Percentiles rank a stretch among this genome's conserved stretches.
phyloP scores from a whole-genome alignment of 2,113 vertebrate genomes.

The Puffinus mauretanicus region DNA sequence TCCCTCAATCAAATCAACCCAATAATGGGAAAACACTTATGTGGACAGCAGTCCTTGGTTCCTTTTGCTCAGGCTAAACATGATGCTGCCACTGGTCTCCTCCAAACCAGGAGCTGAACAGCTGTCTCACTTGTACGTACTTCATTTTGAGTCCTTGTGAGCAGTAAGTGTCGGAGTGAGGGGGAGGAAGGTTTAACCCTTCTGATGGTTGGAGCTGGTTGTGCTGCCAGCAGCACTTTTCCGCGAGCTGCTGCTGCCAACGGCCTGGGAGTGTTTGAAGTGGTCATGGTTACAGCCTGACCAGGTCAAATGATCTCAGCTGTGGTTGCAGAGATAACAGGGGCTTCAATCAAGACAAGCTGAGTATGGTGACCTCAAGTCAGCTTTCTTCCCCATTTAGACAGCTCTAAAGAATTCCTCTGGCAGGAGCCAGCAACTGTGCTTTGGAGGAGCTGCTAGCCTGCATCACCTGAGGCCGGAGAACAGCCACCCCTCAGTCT shows the following conservation, averaged over 20 bases:
- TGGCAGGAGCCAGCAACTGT: not conserved
- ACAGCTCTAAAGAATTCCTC: not conserved
- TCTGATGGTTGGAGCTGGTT: not conserved
- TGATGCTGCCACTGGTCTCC: not conserved
- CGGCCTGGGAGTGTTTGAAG: not conserved
- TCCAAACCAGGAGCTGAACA: not conserved
- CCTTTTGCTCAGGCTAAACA: not conserved
- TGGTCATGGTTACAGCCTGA: not conserved
- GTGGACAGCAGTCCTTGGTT: not conserved
- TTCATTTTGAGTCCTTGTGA: not conserved
- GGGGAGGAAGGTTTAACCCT: not conserved
- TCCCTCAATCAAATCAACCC: not conserved
- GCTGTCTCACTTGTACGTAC: not conserved
- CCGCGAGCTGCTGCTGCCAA: not conserved
- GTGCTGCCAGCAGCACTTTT: not conserved
- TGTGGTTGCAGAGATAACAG: not conserved
- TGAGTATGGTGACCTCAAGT: not conserved
- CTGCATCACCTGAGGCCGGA: not conserved
- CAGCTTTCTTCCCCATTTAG: not conserved
- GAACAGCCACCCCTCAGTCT: not conserved
- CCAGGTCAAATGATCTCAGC: not conserved
- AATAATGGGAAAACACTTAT: not conserved
- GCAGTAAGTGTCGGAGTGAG: not conserved
- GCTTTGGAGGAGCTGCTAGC: not conserved
- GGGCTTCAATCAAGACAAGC: not conserved